Percentiles rank a stretch among this genome's conserved stretches.
phyloP scores from a whole-genome alignment of 2,113 vertebrate genomes.

The Engraulis encrasicolus region DNA sequence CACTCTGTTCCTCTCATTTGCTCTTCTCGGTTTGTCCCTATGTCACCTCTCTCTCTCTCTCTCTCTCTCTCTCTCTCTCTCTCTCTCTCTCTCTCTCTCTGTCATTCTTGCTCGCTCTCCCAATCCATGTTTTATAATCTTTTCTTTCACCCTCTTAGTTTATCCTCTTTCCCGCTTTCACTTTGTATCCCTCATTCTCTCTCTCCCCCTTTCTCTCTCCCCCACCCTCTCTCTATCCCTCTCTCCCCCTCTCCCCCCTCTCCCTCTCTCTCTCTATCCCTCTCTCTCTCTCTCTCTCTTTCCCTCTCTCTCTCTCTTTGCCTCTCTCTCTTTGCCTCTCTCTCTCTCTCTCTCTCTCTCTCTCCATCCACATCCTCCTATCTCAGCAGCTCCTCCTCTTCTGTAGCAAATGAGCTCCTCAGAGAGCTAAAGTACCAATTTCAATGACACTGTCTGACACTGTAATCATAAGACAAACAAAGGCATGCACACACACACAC shows the following conservation, averaged over 20 bases:
- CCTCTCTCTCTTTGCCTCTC: background rate
- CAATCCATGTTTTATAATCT: too few species aligned
- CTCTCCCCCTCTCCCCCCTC: background rate
- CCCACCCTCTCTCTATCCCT: background rate
- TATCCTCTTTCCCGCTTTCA: too few species aligned
- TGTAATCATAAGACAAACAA: slow-evolving; percentile 36
- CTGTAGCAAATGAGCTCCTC: slow-evolving; percentile 33
- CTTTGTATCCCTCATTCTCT: background rate
- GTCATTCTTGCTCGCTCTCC: too few species aligned
- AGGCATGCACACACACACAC: slow-evolving; percentile 7
- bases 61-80: background rate
- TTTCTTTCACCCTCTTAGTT: too few species aligned
- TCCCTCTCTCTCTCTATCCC: background rate
- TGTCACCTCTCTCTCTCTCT: background rate
- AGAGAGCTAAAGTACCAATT: slow-evolving; percentile 21
- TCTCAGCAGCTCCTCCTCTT: background rate
- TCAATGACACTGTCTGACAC: slow-evolving; percentile 28
- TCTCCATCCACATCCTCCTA: background rate
- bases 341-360: background rate
- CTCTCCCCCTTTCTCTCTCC: background rate
- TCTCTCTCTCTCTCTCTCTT: background rate
- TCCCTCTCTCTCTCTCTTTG: background rate
- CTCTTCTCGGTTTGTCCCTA: too few species aligned
- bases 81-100: background rate
- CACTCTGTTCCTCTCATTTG: too few species aligned